Evolutionary conservation across 2,113 vertebrate species (phyloP).

Genomic region (Xiphophorus hellerii): DNA sequence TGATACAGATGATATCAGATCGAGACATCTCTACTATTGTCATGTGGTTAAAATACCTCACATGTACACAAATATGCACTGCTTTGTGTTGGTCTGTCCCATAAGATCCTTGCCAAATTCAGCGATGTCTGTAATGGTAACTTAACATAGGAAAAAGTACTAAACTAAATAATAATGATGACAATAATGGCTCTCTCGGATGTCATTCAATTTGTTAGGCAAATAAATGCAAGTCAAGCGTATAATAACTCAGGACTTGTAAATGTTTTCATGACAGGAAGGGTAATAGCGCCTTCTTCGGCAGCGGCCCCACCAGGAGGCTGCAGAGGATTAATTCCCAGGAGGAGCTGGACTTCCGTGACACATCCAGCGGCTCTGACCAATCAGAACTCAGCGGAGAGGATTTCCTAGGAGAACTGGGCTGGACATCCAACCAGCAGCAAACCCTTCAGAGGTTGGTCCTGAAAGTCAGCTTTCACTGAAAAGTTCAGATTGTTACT

Average conservation of each 20-base stretch:
- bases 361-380: slow-evolving; percentile 72
- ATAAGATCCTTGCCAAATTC: no score
- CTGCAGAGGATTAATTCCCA: slow-evolving; percentile 81
- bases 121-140: no score
- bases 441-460: slow-evolving; percentile 47
- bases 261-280: background rate
- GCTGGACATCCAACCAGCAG: slow-evolving; percentile 5
- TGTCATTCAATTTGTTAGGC: no score
- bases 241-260: background rate
- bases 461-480: background rate
- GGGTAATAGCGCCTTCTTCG: slow-evolving; percentile 1
- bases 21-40: no score
- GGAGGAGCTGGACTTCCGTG: slow-evolving; percentile 77
- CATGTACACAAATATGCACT: no score
- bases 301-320: slow-evolving; percentile 56
- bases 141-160: no score
- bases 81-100: no score
- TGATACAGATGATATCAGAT: no score
- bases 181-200: no score
- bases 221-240: background rate
- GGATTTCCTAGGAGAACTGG: slow-evolving; percentile 46
- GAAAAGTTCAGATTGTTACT: background rate
- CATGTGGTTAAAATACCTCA: no score
- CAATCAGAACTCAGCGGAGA: slow-evolving; percentile 69
- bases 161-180: no score